Conservation (phyloP, 1,140 invertebrate species). For the Drosophila chauvacae region DNA sequence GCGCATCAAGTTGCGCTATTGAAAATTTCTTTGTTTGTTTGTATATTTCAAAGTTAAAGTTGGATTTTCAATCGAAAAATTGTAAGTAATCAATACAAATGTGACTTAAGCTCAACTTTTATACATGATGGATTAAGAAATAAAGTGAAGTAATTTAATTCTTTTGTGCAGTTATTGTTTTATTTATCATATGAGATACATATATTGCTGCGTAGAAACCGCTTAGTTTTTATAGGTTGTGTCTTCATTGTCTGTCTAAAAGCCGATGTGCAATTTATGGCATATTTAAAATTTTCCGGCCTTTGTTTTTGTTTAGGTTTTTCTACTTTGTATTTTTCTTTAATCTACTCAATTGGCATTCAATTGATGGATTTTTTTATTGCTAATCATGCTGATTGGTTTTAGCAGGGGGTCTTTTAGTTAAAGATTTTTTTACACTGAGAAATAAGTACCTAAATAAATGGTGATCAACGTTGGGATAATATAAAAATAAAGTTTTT, state of each 20-base stretch:
- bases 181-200: not conserved
- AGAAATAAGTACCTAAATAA: not conserved
- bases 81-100: not conserved
- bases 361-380: slow-evolving; percentile 45
- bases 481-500: too few species aligned
- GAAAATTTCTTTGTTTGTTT: slow-evolving; percentile 4
- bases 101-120: not conserved
- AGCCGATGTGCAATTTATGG: not conserved
- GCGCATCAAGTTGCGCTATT: slow-evolving; percentile 24
- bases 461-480: too few species aligned
- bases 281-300: not conserved
- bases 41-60: slow-evolving; percentile 10
- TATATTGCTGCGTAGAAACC: not conserved
- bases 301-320: slow-evolving; percentile 5
- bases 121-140: not conserved
- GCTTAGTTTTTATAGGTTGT: not conserved
- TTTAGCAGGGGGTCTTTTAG: slow-evolving; percentile 1
- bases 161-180: not conserved
- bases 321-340: not conserved
- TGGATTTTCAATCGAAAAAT: not conserved
- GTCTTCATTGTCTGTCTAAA: not conserved
- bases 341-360: slow-evolving; percentile 48
- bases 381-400: slow-evolving; percentile 45
- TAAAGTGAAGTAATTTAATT: not conserved
- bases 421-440: not conserved